These are phyloP conservation scores for Athene noctua DNA, from an alignment of 2,113 vertebrate genomes.

Conservation along the genomic window DNA sequence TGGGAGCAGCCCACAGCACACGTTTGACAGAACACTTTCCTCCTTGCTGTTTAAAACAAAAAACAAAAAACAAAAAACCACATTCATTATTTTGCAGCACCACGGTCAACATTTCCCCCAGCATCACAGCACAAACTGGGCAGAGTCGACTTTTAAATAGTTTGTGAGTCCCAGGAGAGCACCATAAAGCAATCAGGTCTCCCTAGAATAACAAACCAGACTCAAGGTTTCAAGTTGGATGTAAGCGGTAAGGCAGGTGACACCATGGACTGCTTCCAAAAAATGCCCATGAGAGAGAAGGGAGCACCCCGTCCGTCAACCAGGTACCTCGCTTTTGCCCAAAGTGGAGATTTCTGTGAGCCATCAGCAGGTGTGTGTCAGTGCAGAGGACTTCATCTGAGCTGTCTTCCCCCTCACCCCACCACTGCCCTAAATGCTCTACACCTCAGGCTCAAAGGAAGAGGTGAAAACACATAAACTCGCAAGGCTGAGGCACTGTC, in stretches of 20 bases:
- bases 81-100: neutral
- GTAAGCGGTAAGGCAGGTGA: neutral
- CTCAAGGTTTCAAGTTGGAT: neutral
- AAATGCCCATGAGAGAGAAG: neutral
- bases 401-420: neutral
- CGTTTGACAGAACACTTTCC: neutral
- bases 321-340: neutral
- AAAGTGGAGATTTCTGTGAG: neutral
- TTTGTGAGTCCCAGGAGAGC: neutral
- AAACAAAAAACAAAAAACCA: neutral
- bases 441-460: neutral
- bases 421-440: neutral
- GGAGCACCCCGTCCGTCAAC: fast-evolving
- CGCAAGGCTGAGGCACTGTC: neutral
- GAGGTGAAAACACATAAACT: neutral
- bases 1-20: neutral
- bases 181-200: neutral
- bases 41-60: neutral
- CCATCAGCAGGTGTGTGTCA: neutral
- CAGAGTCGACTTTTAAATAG: neutral
- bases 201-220: neutral
- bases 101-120: neutral
- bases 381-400: neutral
- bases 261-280: neutral
- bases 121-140: neutral